Conservation (phyloP, 2,888 invertebrate species). For the Cerastis leucographa region DNA sequence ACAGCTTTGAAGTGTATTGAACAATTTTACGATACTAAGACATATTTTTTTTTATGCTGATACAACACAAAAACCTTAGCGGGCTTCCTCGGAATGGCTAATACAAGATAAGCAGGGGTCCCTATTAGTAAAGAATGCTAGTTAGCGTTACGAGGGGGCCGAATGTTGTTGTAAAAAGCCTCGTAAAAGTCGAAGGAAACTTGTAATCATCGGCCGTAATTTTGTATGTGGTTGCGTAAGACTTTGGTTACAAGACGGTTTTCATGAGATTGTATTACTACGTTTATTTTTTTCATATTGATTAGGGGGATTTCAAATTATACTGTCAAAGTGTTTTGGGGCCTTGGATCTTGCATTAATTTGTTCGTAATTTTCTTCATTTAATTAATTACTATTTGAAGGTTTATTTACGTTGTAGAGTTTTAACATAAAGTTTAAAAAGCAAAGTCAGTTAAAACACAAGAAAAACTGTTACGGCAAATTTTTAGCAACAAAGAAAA, state of each 20-base stretch:
- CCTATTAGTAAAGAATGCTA: slow-evolving; percentile 64
- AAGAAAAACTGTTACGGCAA: not conserved
- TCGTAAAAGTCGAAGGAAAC: slow-evolving; percentile 62
- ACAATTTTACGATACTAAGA: slow-evolving; percentile 41
- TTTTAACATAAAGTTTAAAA: not conserved
- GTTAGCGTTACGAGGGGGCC: slow-evolving; percentile 59
- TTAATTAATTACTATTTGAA: not conserved
- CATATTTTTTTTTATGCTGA: slow-evolving; percentile 54
- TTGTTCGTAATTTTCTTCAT: not conserved
- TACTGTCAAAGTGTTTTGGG: not conserved
- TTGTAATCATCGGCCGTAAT: slow-evolving; percentile 56
- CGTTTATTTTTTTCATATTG: slow-evolving; percentile 7
- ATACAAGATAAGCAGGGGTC: slow-evolving; percentile 58
- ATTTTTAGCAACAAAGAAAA: not conserved
- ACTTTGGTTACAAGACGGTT: slow-evolving; percentile 6
- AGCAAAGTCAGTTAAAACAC: not conserved
- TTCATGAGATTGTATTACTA: not conserved
- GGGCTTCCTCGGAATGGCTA: slow-evolving; percentile 42
- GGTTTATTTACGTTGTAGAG: not conserved
- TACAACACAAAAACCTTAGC: slow-evolving; percentile 42
- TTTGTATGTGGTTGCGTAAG: slow-evolving; percentile 52
- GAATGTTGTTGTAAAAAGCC: slow-evolving; percentile 60
- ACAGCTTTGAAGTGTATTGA: slow-evolving; percentile 47
- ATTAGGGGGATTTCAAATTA: not conserved
- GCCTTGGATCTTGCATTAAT: not conserved